Base-by-base conservation (phyloP, 2,888 invertebrate genomes). In the Eupeodes latifasciatus region DNA sequence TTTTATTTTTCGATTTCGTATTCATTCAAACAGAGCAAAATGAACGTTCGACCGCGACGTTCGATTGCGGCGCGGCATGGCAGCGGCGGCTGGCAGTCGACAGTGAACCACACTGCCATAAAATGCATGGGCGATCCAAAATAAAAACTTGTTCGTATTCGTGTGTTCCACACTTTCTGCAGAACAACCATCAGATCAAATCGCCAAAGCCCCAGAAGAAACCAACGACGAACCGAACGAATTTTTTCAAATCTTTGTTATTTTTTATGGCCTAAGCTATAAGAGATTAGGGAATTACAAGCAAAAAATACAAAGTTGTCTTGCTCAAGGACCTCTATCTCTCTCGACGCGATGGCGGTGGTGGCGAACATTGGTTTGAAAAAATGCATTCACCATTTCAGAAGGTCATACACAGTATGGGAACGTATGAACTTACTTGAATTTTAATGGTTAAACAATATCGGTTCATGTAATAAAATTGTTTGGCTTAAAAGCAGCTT, bases 1-100 rank as follows among this genome's bases (percentile, higher is more conserved):
- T 87, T 87, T 87, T 47, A 27, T 82, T 69, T 87, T 80, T 83
- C 80, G 64, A 72, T 82, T 76, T 86, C 79, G 80, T 79, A 83
- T 74, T 80, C 76, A 76, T 71, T 82, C 76, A 75, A 83, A 83
- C 75, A 12, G 66, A 64, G 47, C 75, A 71, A 51, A 27, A 44
- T n/a, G 0, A 44, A 19, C 34, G n/a, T 10, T n/a, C 9, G 9
- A 40, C 40, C 5, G 40, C 40, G 0, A 19, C 19, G 19, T 19
- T 19, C 19, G 19, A 19, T 19, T 0, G 19, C 19, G 19, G 19
- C 19, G 19, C 19, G 19, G 19, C 19, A 19, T 19, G 19, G 6
- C 40, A 1, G 40, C 40, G 40, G 9, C 49, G 34, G 36, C 40
- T 40, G 40, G 1, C 19, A 19, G 19, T 27, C 19, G 40, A 9